phyloP scores from a whole-genome alignment of 2,888 invertebrate genomes.

The Digitonthophagus gazella region DNA sequence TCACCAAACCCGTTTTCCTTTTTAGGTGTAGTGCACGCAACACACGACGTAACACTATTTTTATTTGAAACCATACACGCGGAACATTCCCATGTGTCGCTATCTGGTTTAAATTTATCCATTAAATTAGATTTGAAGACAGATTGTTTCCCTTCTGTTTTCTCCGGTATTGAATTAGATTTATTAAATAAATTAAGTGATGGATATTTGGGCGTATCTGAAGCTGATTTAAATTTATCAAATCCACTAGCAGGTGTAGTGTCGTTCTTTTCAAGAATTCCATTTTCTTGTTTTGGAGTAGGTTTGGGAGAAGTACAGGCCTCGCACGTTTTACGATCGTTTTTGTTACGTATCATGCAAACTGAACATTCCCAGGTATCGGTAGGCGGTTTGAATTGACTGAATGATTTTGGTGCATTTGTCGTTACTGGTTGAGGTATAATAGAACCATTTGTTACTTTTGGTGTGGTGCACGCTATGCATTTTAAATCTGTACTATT shows the following conservation, averaged over 20 bases:
- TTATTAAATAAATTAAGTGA: constrained; percentile 1
- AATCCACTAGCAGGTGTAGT: neutral
- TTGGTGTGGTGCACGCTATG: constrained; percentile 58
- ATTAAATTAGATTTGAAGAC: constrained; percentile 25
- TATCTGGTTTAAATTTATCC: constrained; percentile 54
- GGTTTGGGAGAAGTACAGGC: constrained; percentile 57
- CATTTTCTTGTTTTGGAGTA: neutral
- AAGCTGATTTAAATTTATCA: constrained; percentile 11
- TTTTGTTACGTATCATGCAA: constrained; percentile 60
- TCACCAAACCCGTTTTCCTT: constrained; percentile 43
- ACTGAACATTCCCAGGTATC: constrained; percentile 59
- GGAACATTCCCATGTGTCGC: constrained; percentile 66
- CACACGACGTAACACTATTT: constrained; percentile 51
- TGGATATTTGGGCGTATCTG: neutral
- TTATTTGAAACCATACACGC: constrained; percentile 63
- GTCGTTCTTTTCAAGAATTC: neutral
- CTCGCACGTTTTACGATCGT: constrained; percentile 51
- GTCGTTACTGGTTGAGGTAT: constrained; percentile 13
- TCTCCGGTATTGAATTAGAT: too few species aligned
- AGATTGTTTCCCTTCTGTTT: too few species aligned
- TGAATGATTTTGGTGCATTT: constrained; percentile 40
- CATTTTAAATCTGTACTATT: constrained; percentile 52
- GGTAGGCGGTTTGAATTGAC: constrained; percentile 53
- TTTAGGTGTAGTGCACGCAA: constrained; percentile 54
- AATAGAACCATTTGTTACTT: constrained; percentile 41